phyloP scores from a whole-genome alignment of 2,888 invertebrate species.

The Mythimna lalbum region DNA sequence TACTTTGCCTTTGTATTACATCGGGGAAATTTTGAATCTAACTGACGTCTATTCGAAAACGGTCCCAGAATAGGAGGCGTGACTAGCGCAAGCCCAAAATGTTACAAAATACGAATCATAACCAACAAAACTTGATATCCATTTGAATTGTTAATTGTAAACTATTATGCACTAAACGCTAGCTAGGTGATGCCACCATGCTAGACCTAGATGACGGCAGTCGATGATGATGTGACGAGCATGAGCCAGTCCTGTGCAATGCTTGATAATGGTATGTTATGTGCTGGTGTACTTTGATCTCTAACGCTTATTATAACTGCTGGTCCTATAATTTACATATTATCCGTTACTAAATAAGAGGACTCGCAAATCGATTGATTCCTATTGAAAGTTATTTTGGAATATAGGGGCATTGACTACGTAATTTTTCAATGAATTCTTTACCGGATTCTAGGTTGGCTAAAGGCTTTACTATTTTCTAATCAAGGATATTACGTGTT shows the following conservation, averaged over 20 bases:
- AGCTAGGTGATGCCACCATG: slow-evolving; percentile 89
- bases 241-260: slow-evolving; percentile 88
- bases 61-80: slow-evolving; percentile 84
- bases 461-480: slow-evolving; percentile 67
- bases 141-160: slow-evolving; percentile 68
- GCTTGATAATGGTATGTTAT: slow-evolving; percentile 86
- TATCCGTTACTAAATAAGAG: slow-evolving; percentile 53
- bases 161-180: slow-evolving; percentile 84
- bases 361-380: slow-evolving; percentile 53
- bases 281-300: slow-evolving; percentile 82
- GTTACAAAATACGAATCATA: slow-evolving; percentile 73
- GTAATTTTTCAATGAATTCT: slow-evolving; percentile 53
- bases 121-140: slow-evolving; percentile 68
- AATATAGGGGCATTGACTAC: slow-evolving; percentile 49
- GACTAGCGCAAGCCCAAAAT: slow-evolving; percentile 80
- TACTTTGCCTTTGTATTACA: slow-evolving; percentile 33
- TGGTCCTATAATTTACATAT: slow-evolving; percentile 57
- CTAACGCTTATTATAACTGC: slow-evolving; percentile 63
- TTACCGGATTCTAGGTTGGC: slow-evolving; percentile 64
- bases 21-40: slow-evolving; percentile 35
- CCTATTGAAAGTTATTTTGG: slow-evolving; percentile 64
- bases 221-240: slow-evolving; percentile 82
- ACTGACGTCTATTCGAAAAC: slow-evolving; percentile 76
- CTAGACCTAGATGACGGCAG: slow-evolving; percentile 86
- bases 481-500: slow-evolving; percentile 56